Evolutionary conservation across 2,797 vertebrate genomes (phyloP).

Genomic region (Malacoctenus gilli): DNA sequence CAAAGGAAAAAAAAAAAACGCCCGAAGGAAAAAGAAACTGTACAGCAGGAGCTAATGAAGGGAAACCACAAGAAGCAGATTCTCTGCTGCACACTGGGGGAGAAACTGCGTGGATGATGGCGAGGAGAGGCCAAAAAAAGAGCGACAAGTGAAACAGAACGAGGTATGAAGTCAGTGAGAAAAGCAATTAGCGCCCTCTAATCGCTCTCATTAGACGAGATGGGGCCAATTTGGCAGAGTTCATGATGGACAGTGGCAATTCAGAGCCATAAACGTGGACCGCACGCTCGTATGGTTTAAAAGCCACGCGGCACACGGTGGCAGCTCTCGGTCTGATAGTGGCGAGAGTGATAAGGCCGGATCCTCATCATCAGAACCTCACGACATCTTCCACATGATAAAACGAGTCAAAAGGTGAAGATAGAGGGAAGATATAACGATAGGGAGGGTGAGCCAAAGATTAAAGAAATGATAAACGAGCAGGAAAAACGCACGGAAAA

Average conservation of each 20-base stretch:
- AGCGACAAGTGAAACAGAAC: slow-evolving; percentile 19
- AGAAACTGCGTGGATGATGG: slow-evolving; percentile 27
- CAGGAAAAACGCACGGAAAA: slow-evolving; percentile 1
- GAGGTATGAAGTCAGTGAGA: slow-evolving; percentile 49
- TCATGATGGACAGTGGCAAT: slow-evolving; percentile 34
- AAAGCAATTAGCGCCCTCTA: slow-evolving; percentile 72
- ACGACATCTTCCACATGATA: slow-evolving; percentile 34
- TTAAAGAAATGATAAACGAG: slow-evolving; percentile 22
- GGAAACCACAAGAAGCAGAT: slow-evolving; percentile 36
- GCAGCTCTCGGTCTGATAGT: slow-evolving; percentile 52
- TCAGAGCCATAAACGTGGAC: slow-evolving; percentile 37
- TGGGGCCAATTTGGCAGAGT: slow-evolving; percentile 45
- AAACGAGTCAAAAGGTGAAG: slow-evolving; percentile 18
- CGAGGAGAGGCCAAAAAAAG: slow-evolving; percentile 34
- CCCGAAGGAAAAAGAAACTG: slow-evolving; percentile 33
- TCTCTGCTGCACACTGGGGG: slow-evolving; percentile 11
- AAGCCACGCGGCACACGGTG: slow-evolving; percentile 21
- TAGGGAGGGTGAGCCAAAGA: slow-evolving; percentile 9
- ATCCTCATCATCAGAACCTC: slow-evolving; percentile 50
- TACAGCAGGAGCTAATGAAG: slow-evolving; percentile 35
- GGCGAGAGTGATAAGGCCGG: slow-evolving; percentile 55
- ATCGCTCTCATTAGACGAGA: slow-evolving; percentile 74
- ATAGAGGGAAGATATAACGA: slow-evolving; percentile 31
- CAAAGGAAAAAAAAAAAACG: slow-evolving; percentile 11
- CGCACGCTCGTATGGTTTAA: slow-evolving; percentile 25